A percentile compares a stretch with the other conserved stretches of the same genome.
phyloP scores from a whole-genome alignment of 2,797 vertebrate species.

The Carapus acus region DNA sequence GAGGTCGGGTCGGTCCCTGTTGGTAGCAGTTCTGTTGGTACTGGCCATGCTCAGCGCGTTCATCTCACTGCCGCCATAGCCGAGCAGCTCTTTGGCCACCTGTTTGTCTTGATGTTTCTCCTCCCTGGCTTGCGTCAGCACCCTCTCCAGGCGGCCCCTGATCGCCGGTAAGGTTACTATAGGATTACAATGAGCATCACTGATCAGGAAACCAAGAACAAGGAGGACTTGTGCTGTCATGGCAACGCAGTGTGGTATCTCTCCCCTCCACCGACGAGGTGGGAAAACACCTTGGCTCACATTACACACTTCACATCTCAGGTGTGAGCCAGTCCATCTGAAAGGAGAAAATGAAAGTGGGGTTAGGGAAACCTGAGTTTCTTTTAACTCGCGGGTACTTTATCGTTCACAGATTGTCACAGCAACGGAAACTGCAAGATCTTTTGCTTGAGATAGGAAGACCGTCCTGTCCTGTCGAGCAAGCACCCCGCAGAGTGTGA shows the following conservation, averaged over 20 bases:
- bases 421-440: constrained; percentile 24
- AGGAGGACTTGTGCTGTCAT: constrained; percentile 92
- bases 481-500: constrained; percentile 36
- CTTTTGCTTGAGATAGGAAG: constrained; percentile 12
- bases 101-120: constrained; percentile 58
- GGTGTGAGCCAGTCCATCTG: constrained; percentile 79
- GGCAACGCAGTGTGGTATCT: constrained; percentile 84
- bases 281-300: constrained; percentile 80
- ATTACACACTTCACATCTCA: constrained; percentile 78
- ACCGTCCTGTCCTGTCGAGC: constrained; percentile 29
- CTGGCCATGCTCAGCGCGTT: constrained; percentile 72
- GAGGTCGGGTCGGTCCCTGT: constrained; percentile 72
- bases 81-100: constrained; percentile 65
- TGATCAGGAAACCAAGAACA: constrained; percentile 87
- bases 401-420: constrained; percentile 31
- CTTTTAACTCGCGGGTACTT: too few species aligned
- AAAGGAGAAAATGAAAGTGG: constrained; percentile 67
- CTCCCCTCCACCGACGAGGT: constrained; percentile 84
- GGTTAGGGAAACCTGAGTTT: constrained; percentile 53
- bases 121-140: constrained; percentile 60
- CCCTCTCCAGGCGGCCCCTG: constrained; percentile 69
- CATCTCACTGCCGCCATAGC: constrained; percentile 73
- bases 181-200: constrained; percentile 79
- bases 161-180: constrained; percentile 78
- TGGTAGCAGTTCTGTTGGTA: constrained; percentile 72